Conservation (phyloP, 30 jellyfish, hydroid and myxozoan species). For the Hydractinia echinata region DNA sequence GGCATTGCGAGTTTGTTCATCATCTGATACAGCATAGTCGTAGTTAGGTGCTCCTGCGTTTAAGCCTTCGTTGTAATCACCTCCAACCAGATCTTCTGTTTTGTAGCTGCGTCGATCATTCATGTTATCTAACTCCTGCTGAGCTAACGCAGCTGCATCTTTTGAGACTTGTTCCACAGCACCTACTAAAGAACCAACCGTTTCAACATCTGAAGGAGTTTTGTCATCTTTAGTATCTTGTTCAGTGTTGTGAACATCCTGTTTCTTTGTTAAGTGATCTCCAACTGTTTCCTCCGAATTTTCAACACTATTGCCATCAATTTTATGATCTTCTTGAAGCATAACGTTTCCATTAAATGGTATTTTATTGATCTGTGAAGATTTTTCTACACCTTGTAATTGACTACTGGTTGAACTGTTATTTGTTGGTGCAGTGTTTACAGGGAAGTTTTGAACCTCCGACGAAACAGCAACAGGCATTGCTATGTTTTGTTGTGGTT, state of each 20-base stretch:
- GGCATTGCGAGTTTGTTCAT: slow-evolving; percentile 10
- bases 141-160: neutral
- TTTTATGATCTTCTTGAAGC: neutral
- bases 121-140: neutral
- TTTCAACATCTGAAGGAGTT: neutral
- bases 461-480: too few relatives aligned
- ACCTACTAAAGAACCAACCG: slow-evolving; percentile 4
- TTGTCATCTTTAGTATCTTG: neutral
- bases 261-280: neutral
- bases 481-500: too few relatives aligned
- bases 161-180: slow-evolving; percentile 12
- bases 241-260: neutral
- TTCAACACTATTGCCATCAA: neutral
- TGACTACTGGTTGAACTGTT: too few relatives aligned
- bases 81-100: neutral
- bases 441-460: too few relatives aligned
- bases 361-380: too few relatives aligned
- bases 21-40: neutral
- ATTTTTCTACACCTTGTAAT: too few relatives aligned
- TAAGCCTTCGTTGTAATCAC: slow-evolving; percentile 25
- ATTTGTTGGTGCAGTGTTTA: too few relatives aligned
- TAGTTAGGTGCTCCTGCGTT: neutral
- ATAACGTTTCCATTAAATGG: too few relatives aligned
- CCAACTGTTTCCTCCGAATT: neutral
- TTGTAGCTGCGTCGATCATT: too few relatives aligned